Evolutionary conservation across 1,140 invertebrate genomes (phyloP), one percentile per base, ranked within the genome.

Genomic region (Ceratina japonica): DNA sequence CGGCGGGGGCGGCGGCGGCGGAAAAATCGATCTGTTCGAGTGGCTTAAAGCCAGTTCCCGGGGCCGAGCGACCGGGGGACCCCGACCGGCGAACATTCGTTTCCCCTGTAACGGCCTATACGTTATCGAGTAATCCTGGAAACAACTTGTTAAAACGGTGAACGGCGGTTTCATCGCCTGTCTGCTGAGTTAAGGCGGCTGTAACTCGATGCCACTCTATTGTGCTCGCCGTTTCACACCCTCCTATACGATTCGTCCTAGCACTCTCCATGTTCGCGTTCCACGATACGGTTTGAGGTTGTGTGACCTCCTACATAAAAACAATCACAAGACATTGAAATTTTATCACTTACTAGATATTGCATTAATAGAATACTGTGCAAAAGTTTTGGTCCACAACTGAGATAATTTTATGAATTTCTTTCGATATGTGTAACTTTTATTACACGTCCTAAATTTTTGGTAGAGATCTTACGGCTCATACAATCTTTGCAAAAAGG

Each of bases 71-170:
- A 44, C 37, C 37, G 37, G 5, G 37, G 37, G 37, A 78, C 59
- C 13, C 59, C 10, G n/a, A n/a, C 7, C 18, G 10, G 18, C 10
- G 15, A 62, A 63, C 75, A 15, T 77, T 63, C 68, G 58, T 71
- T 54, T 44, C 37, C 5, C n/a, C 27, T 54, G 27, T 63, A 71
- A 64, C 58, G 12, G 68, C 16, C 59, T 63, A 22, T 56, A 77
- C 58, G 49, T 77, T 77, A 72, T 78, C 68, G 31, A 15, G 37
- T 66, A 79, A 79, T 59, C 70, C 51, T 79, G 76, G 76, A 74
- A 74, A 79, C 69, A 74, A 74, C 61, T 79, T 65, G 76, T 79
- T 74, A 79, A 79, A 79, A 74, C 56, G 65, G 61, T 27, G 76
- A 74, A 51, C 22, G 18, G 52, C 22, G 52, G 62, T 79, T 65